These are phyloP conservation scores for Drosophila repletoides DNA, from an alignment of 1,140 invertebrate genomes.

Conservation along the genomic window DNA sequence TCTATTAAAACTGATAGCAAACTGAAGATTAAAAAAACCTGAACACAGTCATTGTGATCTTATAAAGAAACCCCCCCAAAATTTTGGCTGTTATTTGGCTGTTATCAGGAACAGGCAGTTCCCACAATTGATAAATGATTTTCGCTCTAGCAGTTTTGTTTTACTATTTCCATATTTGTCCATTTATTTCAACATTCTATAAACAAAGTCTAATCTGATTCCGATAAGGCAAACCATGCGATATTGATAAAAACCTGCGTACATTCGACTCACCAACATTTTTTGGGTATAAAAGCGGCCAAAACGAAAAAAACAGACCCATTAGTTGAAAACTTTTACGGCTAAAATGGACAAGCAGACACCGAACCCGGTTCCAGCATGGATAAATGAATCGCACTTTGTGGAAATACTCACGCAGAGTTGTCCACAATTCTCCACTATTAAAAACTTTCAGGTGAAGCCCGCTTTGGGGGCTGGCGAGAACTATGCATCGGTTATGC, in stretches of 20 bases:
- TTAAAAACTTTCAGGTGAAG: constrained; percentile 33
- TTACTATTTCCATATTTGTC: neutral
- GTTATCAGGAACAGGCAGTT: no score
- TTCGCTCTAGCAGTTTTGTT: neutral
- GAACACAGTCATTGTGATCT: neutral
- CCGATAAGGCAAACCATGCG: neutral
- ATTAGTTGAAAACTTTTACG: no score
- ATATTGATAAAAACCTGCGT: neutral
- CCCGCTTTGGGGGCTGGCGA: constrained; percentile 53
- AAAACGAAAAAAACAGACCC: no score
- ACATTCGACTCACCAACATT: neutral
- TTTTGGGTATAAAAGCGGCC: no score
- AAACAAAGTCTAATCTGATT: neutral
- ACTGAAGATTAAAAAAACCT: neutral
- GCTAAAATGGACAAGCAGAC: no score
- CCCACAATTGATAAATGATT: no score
- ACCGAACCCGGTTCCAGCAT: constrained; percentile 48
- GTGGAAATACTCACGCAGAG: constrained; percentile 74
- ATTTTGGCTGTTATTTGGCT: no score
- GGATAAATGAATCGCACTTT: constrained; percentile 82
- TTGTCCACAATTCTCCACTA: constrained; percentile 63
- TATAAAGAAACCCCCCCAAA: neutral
- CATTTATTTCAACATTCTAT: neutral
- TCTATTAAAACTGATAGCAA: no score
- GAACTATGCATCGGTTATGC: constrained; percentile 62